These are phyloP conservation scores for Taxidea taxus DNA, from an alignment of 2,113 vertebrate genomes.

Conservation along the genomic window DNA sequence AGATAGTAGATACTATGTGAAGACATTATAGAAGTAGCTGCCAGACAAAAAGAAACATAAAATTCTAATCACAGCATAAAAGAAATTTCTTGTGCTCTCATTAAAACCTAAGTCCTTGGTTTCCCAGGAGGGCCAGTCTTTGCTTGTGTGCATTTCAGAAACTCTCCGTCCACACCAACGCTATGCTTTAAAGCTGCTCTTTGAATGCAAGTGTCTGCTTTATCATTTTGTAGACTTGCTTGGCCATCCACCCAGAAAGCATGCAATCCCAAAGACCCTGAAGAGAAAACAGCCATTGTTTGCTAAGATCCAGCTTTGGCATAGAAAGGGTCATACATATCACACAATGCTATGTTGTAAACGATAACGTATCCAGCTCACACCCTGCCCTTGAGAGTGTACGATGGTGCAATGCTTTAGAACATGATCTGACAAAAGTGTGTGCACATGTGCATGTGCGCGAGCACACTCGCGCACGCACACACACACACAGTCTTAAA, in stretches of 20 bases:
- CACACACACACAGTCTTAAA: not conserved
- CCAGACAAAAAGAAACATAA: not conserved
- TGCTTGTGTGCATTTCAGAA: not conserved
- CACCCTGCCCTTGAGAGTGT: not conserved
- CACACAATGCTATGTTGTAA: not conserved
- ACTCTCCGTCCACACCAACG: not conserved
- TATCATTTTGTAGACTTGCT: not conserved
- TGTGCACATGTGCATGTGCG: not conserved
- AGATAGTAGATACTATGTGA: not conserved
- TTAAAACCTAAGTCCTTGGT: not conserved
- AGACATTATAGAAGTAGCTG: not conserved
- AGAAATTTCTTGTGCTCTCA: not conserved
- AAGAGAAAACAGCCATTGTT: not conserved
- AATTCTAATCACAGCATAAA: not conserved
- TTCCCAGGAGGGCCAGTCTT: not conserved
- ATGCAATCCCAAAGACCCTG: conserved; percentile 39
- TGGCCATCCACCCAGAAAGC: not conserved
- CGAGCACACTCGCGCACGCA: too few relatives aligned
- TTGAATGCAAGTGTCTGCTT: conserved; percentile 57
- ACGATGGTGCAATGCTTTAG: not conserved
- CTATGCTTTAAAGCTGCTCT: not conserved
- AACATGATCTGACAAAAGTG: not conserved
- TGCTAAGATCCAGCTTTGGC: not conserved
- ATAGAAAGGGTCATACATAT: not conserved
- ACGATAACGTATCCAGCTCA: not conserved